Base-by-base conservation (phyloP, 2,888 invertebrate species). In the Drosophila atroscutellata region DNA sequence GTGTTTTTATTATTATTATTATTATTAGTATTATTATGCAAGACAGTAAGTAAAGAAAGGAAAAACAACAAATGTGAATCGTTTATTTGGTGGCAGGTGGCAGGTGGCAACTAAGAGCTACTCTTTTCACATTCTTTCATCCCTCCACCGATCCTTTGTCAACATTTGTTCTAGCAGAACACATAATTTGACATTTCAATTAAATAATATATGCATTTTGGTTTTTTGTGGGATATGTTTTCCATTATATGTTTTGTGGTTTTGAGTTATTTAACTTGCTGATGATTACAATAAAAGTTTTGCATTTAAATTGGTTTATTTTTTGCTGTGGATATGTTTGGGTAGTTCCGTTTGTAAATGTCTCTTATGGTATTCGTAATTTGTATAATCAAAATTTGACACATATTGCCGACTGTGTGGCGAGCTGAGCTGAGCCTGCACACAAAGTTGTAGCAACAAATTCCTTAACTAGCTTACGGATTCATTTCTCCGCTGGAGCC, bases 301-400 rank as follows among this genome's bases (percentile, higher is more conserved):
- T 63, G 65, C 64, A 64, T 59, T 75, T 66, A 26, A 56, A 69
- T 42, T 80, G 67, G 55, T 66, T 77, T 81, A 57, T 65, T 54
- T 79, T 79, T 64, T 54, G 37, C 39, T 39, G 59, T 57, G 74
- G 77, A 75, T 74, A 75, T 72, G 68, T 89, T 75, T 72, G 68
- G 75, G 71, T 75, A 77, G 70, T 82, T 77, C 24, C 15, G 4
- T 81, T 69, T 81, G 72, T 70, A 59, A 66, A 51, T 69, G 37
- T 63, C 72, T 55, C 61, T 84, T 73, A 74, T 60, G 57, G 67
- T 68, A 66, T 83, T 75, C 70, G 66, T 81, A 37, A 79, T 81
- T 88, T 81, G 77, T 88, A 71, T 77, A 79, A 77, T 79, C 77
- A 81, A 86, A 85, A 84, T 84, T 84, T 88, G 88, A 84, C 84